Base-by-base conservation (phyloP, 2,888 invertebrate species). In the Euzetes globulus region DNA sequence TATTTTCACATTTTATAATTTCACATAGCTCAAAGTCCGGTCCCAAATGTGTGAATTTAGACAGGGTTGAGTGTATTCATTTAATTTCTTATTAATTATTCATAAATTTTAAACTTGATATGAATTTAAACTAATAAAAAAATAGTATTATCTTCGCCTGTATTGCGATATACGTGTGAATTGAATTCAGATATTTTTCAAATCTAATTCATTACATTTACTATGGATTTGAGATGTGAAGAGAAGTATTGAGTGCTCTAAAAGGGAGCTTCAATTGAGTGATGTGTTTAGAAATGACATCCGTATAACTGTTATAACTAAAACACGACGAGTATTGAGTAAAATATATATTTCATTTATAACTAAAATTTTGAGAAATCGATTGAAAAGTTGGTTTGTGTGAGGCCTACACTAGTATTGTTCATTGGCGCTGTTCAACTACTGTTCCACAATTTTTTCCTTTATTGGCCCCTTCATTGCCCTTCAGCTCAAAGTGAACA, bases 201-300 rank as follows among this genome's bases (percentile, higher is more conserved):
- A 41, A 41, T 9, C 11, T 41, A 1, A 41, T 41, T 41, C 41
- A 41, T 41, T 41, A 41, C 1, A 7, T 41, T 13, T 17, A 3
- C 4, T 58, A 2, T 17, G 25, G 27, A 29, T 15, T 2, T 3
- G 58, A 29, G 13, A 25, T 9, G 27, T 7, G 29, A 15, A 29
- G 58, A 22, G 58, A 58, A 58, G 19, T 27, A 22, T 22, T 25
- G 27, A 19, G 50, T 19, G 50, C 50, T 50, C 50, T 50, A 17
- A 55, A 11, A 55, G 55, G 4, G n/a, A 52, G 63, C 27, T 27
- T 27, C 27, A 63, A 33, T 68, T 68, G 68, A 68, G 68, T 45
- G 68, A 68, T 68, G 68, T 19, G 15, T 68, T 68, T 68, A 68
- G 68, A 45, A 68, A 68, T 68, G 68, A 68, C 68, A 68, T 37